Evolutionary conservation across 2,888 invertebrate species (phyloP).

Genomic region (Diplolepis rosae): DNA sequence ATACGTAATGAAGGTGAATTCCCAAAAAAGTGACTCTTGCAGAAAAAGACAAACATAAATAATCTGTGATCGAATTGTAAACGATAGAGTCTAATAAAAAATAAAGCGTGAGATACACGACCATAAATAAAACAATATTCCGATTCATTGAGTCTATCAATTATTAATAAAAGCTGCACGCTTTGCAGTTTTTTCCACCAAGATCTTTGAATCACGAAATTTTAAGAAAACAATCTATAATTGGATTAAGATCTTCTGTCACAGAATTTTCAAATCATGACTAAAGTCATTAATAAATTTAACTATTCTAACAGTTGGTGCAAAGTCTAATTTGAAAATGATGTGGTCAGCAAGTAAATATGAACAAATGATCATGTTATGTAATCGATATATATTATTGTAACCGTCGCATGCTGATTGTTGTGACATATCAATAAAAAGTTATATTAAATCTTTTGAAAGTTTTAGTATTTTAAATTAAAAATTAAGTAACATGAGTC

Average conservation of each 20-base stretch:
- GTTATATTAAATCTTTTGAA: background rate
- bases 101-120: background rate
- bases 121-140: background rate
- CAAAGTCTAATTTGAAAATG: constrained; percentile 6
- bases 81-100: constrained; percentile 21
- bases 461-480: background rate
- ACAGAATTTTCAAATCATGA: constrained; percentile 1
- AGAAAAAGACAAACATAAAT: constrained; percentile 66
- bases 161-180: background rate
- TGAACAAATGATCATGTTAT: constrained; percentile 32
- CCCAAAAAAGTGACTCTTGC: too few species aligned
- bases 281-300: background rate
- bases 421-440: constrained; percentile 67
- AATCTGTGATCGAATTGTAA: constrained; percentile 66
- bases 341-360: background rate
- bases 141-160: background rate
- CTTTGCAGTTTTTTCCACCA: background rate
- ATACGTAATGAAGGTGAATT: background rate
- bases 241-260: background rate
- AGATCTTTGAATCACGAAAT: background rate
- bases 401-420: constrained; percentile 68
- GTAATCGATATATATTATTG: constrained; percentile 52
- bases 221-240: background rate
- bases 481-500: too few species aligned
- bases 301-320: background rate